These are phyloP conservation scores for Selene dorsalis DNA, from an alignment of 2,797 vertebrate species.

Conservation along the genomic window DNA sequence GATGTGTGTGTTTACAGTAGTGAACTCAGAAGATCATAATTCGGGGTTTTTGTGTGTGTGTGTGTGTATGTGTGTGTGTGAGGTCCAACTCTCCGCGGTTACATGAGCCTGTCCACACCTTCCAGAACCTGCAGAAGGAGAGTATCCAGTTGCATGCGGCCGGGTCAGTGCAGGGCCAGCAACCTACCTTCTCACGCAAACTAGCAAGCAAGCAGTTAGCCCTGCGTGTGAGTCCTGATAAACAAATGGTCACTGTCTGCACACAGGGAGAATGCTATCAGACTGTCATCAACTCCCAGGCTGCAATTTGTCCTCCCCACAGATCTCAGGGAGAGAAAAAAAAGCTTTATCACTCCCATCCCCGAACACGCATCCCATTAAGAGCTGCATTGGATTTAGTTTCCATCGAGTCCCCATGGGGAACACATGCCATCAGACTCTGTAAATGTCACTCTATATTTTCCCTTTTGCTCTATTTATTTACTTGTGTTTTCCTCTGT, in stretches of 20 bases:
- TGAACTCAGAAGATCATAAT: constrained; percentile 48
- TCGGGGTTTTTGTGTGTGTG: constrained; percentile 30
- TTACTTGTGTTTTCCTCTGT: constrained; percentile 25
- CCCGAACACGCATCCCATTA: constrained; percentile 57
- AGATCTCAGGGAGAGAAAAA: constrained; percentile 47
- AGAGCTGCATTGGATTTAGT: constrained; percentile 40
- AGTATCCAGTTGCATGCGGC: constrained; percentile 74
- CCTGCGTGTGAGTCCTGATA: constrained; percentile 74
- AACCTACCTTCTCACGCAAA: constrained; percentile 80
- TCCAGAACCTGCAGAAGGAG: constrained; percentile 59
- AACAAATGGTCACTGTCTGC: constrained; percentile 76
- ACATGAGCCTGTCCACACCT: constrained; percentile 67
- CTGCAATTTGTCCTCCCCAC: constrained; percentile 68
- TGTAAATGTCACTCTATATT: constrained; percentile 27
- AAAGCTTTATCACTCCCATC: constrained; percentile 64
- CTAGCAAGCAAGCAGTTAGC: constrained; percentile 38
- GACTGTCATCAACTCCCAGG: constrained; percentile 63
- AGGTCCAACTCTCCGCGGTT: constrained; percentile 63
- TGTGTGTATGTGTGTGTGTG: constrained; percentile 42
- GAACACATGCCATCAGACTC: constrained; percentile 27
- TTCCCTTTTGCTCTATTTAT: constrained; percentile 27
- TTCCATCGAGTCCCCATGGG: constrained; percentile 39
- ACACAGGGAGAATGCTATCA: constrained; percentile 73
- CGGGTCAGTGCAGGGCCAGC: constrained; percentile 65
- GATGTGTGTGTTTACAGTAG: constrained; percentile 59